Base-by-base conservation (phyloP, 2,888 invertebrate species). In the Phragmatobia fuliginosa region DNA sequence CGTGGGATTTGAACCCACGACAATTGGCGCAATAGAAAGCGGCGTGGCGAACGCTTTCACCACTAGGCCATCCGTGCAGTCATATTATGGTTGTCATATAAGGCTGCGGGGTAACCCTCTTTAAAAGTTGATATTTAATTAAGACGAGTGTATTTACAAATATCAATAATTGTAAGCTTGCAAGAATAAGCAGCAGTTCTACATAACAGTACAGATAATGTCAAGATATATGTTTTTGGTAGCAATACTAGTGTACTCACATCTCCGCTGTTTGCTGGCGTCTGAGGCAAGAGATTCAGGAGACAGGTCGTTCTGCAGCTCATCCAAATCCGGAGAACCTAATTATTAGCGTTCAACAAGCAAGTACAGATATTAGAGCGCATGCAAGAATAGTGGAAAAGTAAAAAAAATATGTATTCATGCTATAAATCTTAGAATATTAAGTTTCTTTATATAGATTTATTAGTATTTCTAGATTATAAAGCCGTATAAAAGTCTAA, bases 241-340 rank as follows among this genome's bases (percentile, higher is more conserved):
- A 56, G 56, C 36, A 25, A 18, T 36, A 18, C 25, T 65, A 62
- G 0, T 67, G 49, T 81, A 86, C 84, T 81, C 49, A 85, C 87
- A 74, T 82, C 83, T 79, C 8, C 78, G 70, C 62, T 83, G 81
- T 62, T 83, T 86, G 71, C 83, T 85, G 33, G 84, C 83, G 49
- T 87, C 88, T 0, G 88, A 88, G 1, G 85, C 85, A 1, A 85
- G 75, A 6, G 88, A 87, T 25, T 85, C 86, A 0, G 87, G 88
- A 6, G 88, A 88, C 32, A 84, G 67, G 59, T 82, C 79, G 64
- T 71, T 71, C 45, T 73, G 85, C 10, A 83, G 32, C 69, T 87
- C 87, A 0, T 91, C 89, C 5, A 69, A 52, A 71, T 92, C 92
- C 18, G 90, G 90, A 8, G 87, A 79, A 82, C 92, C 92, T 92